Evolutionary conservation across 2,888 invertebrate species (phyloP).

Genomic region (Antitype chi): DNA sequence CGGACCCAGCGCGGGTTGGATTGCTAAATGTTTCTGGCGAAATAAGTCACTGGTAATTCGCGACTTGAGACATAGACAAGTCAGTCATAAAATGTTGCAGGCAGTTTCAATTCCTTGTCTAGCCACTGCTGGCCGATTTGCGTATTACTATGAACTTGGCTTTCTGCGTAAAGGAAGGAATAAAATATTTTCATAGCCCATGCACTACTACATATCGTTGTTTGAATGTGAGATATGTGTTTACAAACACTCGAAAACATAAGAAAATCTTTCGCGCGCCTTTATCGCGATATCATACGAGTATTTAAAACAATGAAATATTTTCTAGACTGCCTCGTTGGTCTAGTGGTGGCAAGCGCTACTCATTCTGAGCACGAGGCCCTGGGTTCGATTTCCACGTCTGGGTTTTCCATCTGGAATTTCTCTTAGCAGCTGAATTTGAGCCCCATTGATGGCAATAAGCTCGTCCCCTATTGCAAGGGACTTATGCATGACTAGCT

Average conservation of each 20-base stretch:
- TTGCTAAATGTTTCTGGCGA: no score
- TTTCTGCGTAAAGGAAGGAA: not conserved
- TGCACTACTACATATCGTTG: not conserved
- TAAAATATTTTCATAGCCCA: not conserved
- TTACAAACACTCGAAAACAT: not conserved
- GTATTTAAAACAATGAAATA: not conserved
- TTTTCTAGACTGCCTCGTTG: conserved; percentile 20
- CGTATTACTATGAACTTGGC: not conserved
- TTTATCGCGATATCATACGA: not conserved
- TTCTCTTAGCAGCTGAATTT: not conserved
- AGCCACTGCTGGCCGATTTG: not conserved
- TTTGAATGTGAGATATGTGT: not conserved
- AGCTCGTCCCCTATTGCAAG: not conserved
- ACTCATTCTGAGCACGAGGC: not conserved
- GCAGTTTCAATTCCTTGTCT: not conserved
- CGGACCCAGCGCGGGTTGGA: no score
- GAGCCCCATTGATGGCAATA: not conserved
- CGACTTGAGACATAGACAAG: no score
- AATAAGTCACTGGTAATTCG: no score
- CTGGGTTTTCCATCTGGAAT: not conserved
- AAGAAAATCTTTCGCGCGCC: not conserved
- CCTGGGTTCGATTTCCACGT: not conserved
- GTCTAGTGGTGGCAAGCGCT: not conserved
- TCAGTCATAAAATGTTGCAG: no score
- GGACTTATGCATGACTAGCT: not conserved